phyloP scores from a whole-genome alignment of 37 sponge, comb jelly and placozoan species.

The Diacarnus erythraeanus region DNA sequence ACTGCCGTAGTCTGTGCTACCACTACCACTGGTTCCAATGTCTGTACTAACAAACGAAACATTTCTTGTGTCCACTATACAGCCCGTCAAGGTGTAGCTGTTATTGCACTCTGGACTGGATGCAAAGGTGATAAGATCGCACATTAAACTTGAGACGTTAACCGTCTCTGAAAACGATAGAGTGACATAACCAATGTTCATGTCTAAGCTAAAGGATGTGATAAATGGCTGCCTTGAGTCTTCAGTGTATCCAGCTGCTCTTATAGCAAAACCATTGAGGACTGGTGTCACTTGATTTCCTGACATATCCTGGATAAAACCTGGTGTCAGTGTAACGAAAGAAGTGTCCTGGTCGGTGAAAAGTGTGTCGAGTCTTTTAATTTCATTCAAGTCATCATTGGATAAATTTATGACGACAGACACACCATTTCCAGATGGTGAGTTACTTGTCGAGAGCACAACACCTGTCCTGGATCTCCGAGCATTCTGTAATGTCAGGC shows the following conservation, averaged over 20 bases:
- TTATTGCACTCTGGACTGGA: conserved; percentile 40
- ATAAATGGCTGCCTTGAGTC: conserved; percentile 60
- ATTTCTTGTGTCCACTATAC: conserved; percentile 65
- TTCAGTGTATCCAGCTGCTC: conserved; percentile 40
- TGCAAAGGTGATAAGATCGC: conserved; percentile 66
- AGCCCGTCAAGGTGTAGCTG: conserved; percentile 65
- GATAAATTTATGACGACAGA: conserved; percentile 57
- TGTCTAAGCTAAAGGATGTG: conserved; percentile 54
- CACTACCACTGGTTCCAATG: conserved; percentile 74
- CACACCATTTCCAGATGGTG: conserved; percentile 61
- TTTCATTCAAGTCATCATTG: conserved; percentile 73
- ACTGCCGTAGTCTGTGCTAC: conserved; percentile 77
- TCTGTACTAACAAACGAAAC: conserved; percentile 63
- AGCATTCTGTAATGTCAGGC: conserved; percentile 72
- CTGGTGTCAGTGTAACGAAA: conserved; percentile 59
- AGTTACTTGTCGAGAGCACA: conserved; percentile 50
- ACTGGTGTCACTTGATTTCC: conserved; percentile 67
- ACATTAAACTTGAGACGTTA: conserved; percentile 74
- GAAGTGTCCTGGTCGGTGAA: conserved; percentile 48
- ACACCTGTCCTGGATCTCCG: conserved; percentile 79
- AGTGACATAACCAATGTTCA: conserved; percentile 64
- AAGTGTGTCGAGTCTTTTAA: conserved; percentile 81
- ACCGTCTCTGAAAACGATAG: conserved; percentile 80
- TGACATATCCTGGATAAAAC: conserved; percentile 72
- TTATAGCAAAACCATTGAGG: conserved; percentile 66